phyloP scores from a whole-genome alignment of 2,113 vertebrate species.

The Perccottus glenii region DNA sequence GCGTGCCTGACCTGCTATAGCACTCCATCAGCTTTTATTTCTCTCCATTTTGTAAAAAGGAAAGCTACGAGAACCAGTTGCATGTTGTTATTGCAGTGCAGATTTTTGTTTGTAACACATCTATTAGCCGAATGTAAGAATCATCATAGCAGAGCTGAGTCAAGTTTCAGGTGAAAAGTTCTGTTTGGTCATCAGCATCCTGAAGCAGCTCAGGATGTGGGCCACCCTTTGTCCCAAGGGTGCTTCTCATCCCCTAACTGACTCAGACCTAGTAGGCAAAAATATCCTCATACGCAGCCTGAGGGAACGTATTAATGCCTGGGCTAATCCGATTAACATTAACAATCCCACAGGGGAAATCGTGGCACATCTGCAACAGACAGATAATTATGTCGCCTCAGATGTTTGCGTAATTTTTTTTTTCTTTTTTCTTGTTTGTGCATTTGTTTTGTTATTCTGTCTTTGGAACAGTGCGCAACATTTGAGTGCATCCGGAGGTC shows the following conservation, averaged over 20 bases:
- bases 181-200: constrained; percentile 16
- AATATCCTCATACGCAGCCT: constrained; percentile 64
- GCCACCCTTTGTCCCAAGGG: constrained; percentile 37
- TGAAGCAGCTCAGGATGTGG: constrained; percentile 34
- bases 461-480: constrained; percentile 27
- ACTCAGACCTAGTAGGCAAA: constrained; percentile 61
- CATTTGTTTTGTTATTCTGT: constrained; percentile 41
- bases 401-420: constrained; percentile 64
- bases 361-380: constrained; percentile 74
- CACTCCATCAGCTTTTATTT: constrained; percentile 21
- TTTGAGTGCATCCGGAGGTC: constrained; percentile 25
- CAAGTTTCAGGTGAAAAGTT: constrained; percentile 21
- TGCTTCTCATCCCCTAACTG: constrained; percentile 52
- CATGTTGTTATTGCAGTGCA: too few relatives aligned
- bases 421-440: too few relatives aligned
- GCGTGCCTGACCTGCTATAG: constrained; percentile 9
- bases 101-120: too few relatives aligned
- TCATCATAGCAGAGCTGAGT: constrained; percentile 22
- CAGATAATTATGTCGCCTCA: constrained; percentile 77
- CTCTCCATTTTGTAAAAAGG: background rate
- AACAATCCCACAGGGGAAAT: constrained; percentile 76
- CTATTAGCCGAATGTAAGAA: too few relatives aligned
- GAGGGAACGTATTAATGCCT: constrained; percentile 75
- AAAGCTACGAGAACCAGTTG: background rate
- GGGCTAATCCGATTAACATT: constrained; percentile 81